Percentiles rank a stretch among this genome's conserved stretches.
These are phyloP conservation scores for Piaya cayana DNA, from an alignment of 2,113 vertebrate species.

Conservation along the genomic window DNA sequence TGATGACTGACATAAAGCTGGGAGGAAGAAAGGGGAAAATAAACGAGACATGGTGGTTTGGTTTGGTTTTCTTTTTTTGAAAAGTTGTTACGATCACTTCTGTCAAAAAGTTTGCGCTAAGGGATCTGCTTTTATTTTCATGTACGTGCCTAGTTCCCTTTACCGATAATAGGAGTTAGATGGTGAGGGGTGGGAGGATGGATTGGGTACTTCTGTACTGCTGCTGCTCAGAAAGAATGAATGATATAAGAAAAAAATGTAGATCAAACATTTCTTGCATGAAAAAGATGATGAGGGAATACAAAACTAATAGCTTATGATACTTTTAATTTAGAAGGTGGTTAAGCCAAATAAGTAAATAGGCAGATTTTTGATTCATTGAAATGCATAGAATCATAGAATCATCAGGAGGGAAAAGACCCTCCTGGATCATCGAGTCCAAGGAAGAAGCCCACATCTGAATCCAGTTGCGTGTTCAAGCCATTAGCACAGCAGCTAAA, in stretches of 20 bases:
- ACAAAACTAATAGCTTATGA: neutral
- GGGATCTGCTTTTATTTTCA: conserved; percentile 59
- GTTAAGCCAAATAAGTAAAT: neutral
- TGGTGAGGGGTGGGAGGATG: neutral
- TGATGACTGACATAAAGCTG: conserved; percentile 90
- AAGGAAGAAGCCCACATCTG: neutral
- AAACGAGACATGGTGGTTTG: conserved; percentile 70
- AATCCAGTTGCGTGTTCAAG: neutral
- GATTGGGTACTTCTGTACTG: neutral
- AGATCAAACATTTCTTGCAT: neutral
- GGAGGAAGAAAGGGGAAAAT: conserved; percentile 75
- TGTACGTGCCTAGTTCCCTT: neutral
- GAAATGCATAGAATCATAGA: neutral
- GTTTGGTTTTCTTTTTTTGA: conserved; percentile 66
- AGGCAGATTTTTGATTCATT: neutral
- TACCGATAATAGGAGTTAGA: neutral
- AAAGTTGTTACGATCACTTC: conserved; percentile 84
- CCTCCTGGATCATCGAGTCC: no score
- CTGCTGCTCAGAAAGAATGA: neutral
- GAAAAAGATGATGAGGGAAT: neutral
- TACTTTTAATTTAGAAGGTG: neutral
- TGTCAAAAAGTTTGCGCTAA: conserved; percentile 86
- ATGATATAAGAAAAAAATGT: neutral
- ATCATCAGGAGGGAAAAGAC: no score
- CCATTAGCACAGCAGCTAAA: neutral